Percentiles rank a stretch among this genome's conserved stretches.
Conservation (phyloP, 2,888 invertebrate genomes). For the Crocallis elinguaria region DNA sequence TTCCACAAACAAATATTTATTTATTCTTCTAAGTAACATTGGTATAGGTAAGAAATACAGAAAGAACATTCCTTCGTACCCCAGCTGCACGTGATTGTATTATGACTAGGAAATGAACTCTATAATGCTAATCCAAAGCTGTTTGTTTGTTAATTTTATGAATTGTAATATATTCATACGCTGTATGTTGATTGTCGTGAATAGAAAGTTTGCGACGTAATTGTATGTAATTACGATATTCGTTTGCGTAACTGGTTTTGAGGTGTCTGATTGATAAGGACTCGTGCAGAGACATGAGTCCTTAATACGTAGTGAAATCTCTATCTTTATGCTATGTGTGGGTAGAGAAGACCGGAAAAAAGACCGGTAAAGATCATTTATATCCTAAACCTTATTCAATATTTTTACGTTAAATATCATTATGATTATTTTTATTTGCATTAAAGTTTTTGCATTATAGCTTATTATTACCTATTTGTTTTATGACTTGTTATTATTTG, state of each 20-base stretch:
- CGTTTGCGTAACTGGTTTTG: slow-evolving; percentile 30
- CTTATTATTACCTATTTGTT: too few species aligned
- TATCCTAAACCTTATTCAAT: too few species aligned
- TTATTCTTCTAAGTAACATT: too few species aligned
- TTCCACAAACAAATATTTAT: too few species aligned
- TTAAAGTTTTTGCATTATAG: too few species aligned
- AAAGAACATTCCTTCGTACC: too few species aligned
- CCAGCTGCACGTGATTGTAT: slow-evolving; percentile 10
- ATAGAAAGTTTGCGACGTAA: slow-evolving; percentile 45
- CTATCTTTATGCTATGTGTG: not conserved
- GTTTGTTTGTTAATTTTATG: slow-evolving; percentile 43
- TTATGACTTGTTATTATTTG: too few species aligned
- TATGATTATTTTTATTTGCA: too few species aligned
- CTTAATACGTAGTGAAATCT: slow-evolving; percentile 18
- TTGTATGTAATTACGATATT: slow-evolving; percentile 27
- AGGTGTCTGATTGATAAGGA: slow-evolving; percentile 18
- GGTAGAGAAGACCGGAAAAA: too few species aligned
- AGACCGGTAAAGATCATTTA: too few species aligned
- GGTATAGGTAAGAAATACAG: too few species aligned
- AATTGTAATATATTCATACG: slow-evolving; percentile 34
- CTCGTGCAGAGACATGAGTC: not conserved
- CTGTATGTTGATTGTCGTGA: slow-evolving; percentile 34
- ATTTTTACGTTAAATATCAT: too few species aligned
- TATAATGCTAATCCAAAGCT: slow-evolving; percentile 36
- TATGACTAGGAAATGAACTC: slow-evolving; percentile 1